These are phyloP conservation scores for Prunella strophiata DNA, from an alignment of 2,797 vertebrate species.

Conservation along the genomic window DNA sequence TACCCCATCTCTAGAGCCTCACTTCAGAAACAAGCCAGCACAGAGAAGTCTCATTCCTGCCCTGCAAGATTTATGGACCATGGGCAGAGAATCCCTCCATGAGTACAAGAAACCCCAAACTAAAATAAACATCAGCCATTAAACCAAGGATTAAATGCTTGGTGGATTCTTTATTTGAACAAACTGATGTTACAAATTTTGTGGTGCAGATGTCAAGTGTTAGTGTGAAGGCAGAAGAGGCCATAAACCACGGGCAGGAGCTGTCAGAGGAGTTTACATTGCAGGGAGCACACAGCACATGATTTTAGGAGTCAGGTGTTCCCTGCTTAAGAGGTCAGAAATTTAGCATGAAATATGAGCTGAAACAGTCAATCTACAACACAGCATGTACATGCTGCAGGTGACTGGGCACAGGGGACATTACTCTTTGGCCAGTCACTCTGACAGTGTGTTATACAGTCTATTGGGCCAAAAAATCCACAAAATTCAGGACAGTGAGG, in stretches of 20 bases:
- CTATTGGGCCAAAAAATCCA: not conserved
- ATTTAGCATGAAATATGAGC: conserved; percentile 41
- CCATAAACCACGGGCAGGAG: conserved; percentile 47
- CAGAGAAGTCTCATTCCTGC: not conserved
- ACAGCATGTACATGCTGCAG: not conserved
- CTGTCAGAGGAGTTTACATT: conserved; percentile 56
- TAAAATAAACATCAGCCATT: conserved; percentile 68
- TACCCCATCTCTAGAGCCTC: not conserved
- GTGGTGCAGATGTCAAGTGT: conserved; percentile 63
- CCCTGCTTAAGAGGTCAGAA: conserved; percentile 39
- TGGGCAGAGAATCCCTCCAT: not conserved
- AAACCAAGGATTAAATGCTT: conserved; percentile 55
- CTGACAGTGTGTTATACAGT: not conserved
- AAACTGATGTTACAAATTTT: conserved; percentile 52
- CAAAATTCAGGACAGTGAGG: not conserved
- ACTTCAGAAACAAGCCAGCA: conserved; percentile 1
- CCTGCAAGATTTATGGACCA: conserved; percentile 32
- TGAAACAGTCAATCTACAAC: conserved; percentile 17
- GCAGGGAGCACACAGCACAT: not conserved
- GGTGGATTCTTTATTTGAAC: conserved; percentile 56
- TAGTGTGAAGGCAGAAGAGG: conserved; percentile 48
- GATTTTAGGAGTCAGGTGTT: conserved; percentile 63
- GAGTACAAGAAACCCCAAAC: conserved; percentile 47
- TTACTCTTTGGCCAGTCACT: not conserved
- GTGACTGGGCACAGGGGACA: not conserved